Conservation (phyloP, 2,113 vertebrate genomes). For the Petrocephalus zakoni region DNA sequence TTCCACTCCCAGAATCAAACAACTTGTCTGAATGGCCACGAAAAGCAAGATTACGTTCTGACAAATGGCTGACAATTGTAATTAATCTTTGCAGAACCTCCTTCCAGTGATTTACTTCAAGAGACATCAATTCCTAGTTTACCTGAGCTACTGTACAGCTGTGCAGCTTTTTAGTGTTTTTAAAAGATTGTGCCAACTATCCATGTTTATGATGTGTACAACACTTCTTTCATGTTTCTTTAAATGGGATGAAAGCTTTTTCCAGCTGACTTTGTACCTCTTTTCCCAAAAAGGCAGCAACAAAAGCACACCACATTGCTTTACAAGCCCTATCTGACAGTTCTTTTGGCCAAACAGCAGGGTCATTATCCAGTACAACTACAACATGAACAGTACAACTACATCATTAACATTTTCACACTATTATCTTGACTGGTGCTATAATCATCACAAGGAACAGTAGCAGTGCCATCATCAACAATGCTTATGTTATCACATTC, state of each 20-base stretch:
- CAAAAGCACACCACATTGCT: conserved; percentile 24
- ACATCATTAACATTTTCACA: neutral
- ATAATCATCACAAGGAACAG: neutral
- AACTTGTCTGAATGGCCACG: conserved; percentile 13
- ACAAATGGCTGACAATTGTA: conserved; percentile 29
- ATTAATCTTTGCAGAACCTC: conserved; percentile 18
- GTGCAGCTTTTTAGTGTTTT: neutral
- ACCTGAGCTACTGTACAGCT: conserved; percentile 16
- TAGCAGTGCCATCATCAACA: neutral
- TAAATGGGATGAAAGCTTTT: conserved; percentile 20
- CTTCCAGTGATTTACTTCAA: conserved; percentile 21
- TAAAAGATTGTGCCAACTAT: neutral
- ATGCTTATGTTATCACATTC: neutral
- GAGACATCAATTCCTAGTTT: conserved; percentile 8
- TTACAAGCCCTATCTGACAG: neutral
- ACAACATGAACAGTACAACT: no score
- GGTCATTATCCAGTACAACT: neutral
- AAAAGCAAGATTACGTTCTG: conserved; percentile 28
- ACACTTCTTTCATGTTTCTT: conserved; percentile 20
- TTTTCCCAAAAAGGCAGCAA: conserved; percentile 27
- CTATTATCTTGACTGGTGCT: neutral
- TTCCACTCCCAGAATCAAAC: conserved; percentile 26
- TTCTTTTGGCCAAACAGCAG: neutral
- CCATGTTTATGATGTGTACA: conserved; percentile 17
- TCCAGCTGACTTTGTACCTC: conserved; percentile 11